A percentile compares a stretch with the other conserved stretches of the same genome.
phyloP scores from a whole-genome alignment of 2,113 vertebrate genomes.

The Pithys albifrons region DNA sequence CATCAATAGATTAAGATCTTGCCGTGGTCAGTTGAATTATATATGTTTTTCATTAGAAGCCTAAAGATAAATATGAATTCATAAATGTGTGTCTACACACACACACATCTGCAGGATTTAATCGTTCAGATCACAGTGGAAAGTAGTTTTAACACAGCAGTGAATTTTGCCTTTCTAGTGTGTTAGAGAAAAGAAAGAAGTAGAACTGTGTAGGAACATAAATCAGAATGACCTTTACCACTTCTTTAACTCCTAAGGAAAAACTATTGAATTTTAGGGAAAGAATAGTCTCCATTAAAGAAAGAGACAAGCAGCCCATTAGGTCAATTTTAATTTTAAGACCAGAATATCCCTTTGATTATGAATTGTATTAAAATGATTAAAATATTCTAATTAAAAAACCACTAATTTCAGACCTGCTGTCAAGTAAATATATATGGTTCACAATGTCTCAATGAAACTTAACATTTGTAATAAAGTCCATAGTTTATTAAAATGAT shows the following conservation, averaged over 20 bases:
- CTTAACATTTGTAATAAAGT: background rate
- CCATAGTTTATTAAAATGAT: background rate
- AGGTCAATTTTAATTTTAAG: slow-evolving; percentile 51
- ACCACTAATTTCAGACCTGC: background rate
- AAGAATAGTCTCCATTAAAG: background rate
- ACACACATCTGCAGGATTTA: background rate
- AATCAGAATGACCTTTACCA: slow-evolving; percentile 49
- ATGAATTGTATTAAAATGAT: slow-evolving; percentile 46
- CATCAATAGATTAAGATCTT: background rate
- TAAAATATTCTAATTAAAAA: slow-evolving; percentile 47
- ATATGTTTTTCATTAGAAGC: slow-evolving; percentile 26
- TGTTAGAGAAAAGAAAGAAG: background rate
- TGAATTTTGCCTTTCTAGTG: slow-evolving; percentile 28
- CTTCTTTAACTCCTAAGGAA: slow-evolving; percentile 24
- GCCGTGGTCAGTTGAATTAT: slow-evolving; percentile 19
- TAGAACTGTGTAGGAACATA: background rate
- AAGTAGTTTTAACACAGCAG: slow-evolving; percentile 57
- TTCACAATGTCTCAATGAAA: background rate
- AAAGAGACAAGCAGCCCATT: background rate
- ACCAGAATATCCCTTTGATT: slow-evolving; percentile 16
- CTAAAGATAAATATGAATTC: slow-evolving; percentile 36
- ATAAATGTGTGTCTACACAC: background rate
- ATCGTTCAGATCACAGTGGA: slow-evolving; percentile 23
- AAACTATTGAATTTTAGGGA: slow-evolving; percentile 15
- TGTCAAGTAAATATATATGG: background rate